Percentiles rank a stretch among this genome's conserved stretches.
Evolutionary conservation across 53 echinoderm and acorn worm species (phyloP).

Genomic region (Paelopatides confundens): DNA sequence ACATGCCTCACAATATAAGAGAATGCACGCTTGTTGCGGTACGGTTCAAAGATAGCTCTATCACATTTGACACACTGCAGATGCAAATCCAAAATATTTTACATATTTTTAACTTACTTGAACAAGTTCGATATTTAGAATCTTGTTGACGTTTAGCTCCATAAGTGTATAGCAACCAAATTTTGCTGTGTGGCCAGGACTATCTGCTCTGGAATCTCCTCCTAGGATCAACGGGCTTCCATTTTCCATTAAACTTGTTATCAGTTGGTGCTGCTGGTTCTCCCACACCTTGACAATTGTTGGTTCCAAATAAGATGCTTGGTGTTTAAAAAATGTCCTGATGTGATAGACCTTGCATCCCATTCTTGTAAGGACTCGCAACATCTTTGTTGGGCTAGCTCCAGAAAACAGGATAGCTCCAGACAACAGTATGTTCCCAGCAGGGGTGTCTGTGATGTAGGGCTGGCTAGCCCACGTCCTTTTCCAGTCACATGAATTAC

Average conservation of each 20-base stretch:
- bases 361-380: slow-evolving; percentile 54
- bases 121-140: not conserved
- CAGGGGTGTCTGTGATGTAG: slow-evolving; percentile 34
- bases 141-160: not conserved
- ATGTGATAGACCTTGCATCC: slow-evolving; percentile 1
- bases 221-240: not conserved
- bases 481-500: not conserved
- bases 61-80: too few species aligned
- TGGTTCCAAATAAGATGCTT: slow-evolving; percentile 48
- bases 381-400: slow-evolving; percentile 53
- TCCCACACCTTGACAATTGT: slow-evolving; percentile 50
- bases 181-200: not conserved
- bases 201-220: not conserved
- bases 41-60: too few species aligned
- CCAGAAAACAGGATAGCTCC: slow-evolving; percentile 72
- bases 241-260: not conserved
- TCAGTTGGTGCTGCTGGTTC: not conserved
- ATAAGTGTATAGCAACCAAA: not conserved
- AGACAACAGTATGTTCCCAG: slow-evolving; percentile 70
- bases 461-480: slow-evolving; percentile 52
- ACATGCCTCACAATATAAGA: not conserved
- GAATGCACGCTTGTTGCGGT: not conserved
- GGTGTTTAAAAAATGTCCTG: slow-evolving; percentile 59
- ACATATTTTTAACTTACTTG: not conserved
- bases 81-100: too few species aligned